Percentiles rank a stretch among this genome's conserved stretches.
Conservation (phyloP, 2,888 invertebrate species). For the Gasteruption jaculator region DNA sequence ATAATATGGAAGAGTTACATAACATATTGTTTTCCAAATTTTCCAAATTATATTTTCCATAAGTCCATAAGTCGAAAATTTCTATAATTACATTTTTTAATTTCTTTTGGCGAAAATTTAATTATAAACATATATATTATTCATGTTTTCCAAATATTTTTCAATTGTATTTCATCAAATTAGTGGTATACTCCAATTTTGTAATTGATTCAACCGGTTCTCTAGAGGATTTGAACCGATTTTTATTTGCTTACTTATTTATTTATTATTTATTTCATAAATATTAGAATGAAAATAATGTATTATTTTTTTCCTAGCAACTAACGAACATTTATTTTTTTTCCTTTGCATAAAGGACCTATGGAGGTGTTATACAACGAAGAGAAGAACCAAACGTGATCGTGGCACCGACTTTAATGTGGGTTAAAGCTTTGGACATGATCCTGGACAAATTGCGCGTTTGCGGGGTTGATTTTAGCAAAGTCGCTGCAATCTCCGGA, state of each 20-base stretch:
- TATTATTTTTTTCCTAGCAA: neutral
- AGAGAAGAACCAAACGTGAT: constrained; percentile 57
- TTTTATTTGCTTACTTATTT: neutral
- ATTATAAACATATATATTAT: no score
- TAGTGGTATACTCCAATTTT: no score
- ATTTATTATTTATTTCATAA: neutral
- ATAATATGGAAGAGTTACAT: no score
- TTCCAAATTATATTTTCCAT: no score
- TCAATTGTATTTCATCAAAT: no score
- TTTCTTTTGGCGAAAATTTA: no score
- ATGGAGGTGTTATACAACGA: constrained; percentile 59
- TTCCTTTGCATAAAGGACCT: constrained; percentile 52
- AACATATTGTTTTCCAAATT: no score
- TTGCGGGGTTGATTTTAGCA: constrained; percentile 77
- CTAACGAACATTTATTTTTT: neutral
- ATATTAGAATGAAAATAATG: neutral
- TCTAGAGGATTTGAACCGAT: no score
- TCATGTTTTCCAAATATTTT: no score
- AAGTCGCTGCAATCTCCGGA: constrained; percentile 82
- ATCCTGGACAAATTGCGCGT: constrained; percentile 79
- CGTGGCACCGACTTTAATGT: constrained; percentile 84
- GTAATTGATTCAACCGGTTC: no score
- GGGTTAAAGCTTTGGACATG: constrained; percentile 93
- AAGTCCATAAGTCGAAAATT: no score
- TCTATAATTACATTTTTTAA: no score